phyloP scores from a whole-genome alignment of 1,140 invertebrate species.

The Musca vetustissima region DNA sequence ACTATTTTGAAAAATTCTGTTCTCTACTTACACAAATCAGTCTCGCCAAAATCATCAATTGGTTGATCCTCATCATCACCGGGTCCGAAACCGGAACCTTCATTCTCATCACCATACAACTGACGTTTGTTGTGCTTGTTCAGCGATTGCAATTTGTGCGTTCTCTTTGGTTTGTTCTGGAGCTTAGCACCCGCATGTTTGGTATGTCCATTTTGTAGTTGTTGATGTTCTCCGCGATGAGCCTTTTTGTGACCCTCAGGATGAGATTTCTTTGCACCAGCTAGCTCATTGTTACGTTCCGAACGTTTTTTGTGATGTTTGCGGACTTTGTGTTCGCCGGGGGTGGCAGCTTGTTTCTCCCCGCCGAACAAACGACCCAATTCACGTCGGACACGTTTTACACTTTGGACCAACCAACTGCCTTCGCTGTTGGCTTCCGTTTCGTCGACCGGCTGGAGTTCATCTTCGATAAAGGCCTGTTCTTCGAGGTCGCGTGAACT shows the following conservation, averaged over 20 bases:
- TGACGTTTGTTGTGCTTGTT: slow-evolving; percentile 11
- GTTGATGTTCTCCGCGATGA: too few relatives aligned
- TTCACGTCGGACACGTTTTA: slow-evolving; percentile 45
- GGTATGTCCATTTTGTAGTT: not conserved
- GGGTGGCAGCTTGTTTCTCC: slow-evolving; percentile 18
- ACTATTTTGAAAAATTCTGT: too few relatives aligned
- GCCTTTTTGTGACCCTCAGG: too few relatives aligned
- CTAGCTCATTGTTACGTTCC: not conserved
- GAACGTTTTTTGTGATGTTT: not conserved
- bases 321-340: not conserved
- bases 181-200: slow-evolving; percentile 9
- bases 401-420: slow-evolving; percentile 39
- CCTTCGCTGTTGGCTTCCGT: not conserved
- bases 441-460: slow-evolving; percentile 24
- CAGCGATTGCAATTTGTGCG: not conserved
- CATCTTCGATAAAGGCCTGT: slow-evolving; percentile 27
- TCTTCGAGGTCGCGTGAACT: slow-evolving; percentile 21
- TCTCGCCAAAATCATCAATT: not conserved
- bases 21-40: slow-evolving; percentile 11
- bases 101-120: slow-evolving; percentile 2
- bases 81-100: slow-evolving; percentile 22
- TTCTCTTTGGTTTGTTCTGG: not conserved
- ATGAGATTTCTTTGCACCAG: too few relatives aligned
- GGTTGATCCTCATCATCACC: not conserved
- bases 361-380: slow-evolving; percentile 40